A percentile compares a stretch with the other conserved stretches of the same genome.
These are phyloP conservation scores for Oostethus manadensis DNA, from an alignment of 2,113 vertebrate genomes.

Conservation along the genomic window DNA sequence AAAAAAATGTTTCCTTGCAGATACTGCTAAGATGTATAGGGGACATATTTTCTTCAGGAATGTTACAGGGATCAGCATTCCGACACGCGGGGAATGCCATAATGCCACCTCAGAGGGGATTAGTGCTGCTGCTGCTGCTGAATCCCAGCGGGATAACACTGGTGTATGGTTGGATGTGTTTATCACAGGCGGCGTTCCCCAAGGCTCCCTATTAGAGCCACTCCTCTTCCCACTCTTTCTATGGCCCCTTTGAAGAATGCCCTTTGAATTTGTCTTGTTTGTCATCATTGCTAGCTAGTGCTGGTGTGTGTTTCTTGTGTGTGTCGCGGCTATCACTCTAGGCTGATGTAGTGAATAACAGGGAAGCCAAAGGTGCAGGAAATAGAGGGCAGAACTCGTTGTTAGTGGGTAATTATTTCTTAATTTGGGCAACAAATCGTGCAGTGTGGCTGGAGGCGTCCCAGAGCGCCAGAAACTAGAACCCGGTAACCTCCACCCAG, in stretches of 20 bases:
- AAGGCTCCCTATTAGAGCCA: constrained; percentile 37
- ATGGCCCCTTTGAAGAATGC: constrained; percentile 29
- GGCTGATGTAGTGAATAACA: constrained; percentile 46
- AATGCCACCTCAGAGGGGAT: constrained; percentile 43
- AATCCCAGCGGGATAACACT: constrained; percentile 44
- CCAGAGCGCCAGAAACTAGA: constrained; percentile 46
- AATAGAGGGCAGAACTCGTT: constrained; percentile 68
- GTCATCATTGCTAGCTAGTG: constrained; percentile 23
- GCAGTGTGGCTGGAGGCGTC: constrained; percentile 51
- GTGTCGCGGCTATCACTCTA: constrained; percentile 36
- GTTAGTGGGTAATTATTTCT: constrained; percentile 72
- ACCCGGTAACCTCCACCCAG: constrained; percentile 41
- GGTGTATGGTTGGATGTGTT: constrained; percentile 47
- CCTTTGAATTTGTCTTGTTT: constrained; percentile 15
- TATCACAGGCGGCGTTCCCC: constrained; percentile 45
- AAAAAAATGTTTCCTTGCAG: constrained; percentile 2
- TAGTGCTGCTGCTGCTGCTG: constrained; percentile 35
- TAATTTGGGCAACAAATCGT: constrained; percentile 74
- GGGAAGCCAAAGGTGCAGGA: constrained; percentile 51
- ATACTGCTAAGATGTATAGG: background rate
- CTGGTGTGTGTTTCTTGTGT: constrained; percentile 15
- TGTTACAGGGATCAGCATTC: constrained; percentile 21
- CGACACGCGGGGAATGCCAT: constrained; percentile 25
- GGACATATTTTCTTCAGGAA: background rate
- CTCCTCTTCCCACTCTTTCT: constrained; percentile 38